Percentiles rank a stretch among this genome's conserved stretches.
Evolutionary conservation across 2,888 invertebrate genomes (phyloP).

Genomic region (Parelbella ahira): DNA sequence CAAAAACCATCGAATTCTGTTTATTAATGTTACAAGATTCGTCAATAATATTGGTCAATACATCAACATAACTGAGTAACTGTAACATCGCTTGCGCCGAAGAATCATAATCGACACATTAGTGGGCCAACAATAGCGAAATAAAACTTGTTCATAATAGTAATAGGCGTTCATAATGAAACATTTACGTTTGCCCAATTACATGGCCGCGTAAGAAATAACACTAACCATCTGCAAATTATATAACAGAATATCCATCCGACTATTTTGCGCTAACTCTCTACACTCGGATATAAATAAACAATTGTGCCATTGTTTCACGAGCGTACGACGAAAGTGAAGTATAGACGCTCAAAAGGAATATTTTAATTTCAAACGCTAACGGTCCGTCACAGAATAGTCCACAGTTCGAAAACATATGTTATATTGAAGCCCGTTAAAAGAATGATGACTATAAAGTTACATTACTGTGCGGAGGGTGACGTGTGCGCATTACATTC

Average conservation of each 20-base stretch:
- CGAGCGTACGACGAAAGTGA: too few relatives aligned
- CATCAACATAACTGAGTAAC: too few relatives aligned
- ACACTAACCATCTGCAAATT: constrained; percentile 17
- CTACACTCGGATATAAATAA: too few relatives aligned
- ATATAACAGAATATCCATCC: constrained; percentile 10
- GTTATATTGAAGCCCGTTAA: constrained; percentile 11
- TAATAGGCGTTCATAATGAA: constrained; percentile 42
- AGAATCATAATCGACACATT: constrained; percentile 11
- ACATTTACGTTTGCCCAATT: constrained; percentile 53
- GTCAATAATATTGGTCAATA: too few relatives aligned
- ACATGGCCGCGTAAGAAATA: constrained; percentile 24
- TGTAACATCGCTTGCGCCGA: not conserved
- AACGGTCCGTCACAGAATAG: too few relatives aligned
- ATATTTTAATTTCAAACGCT: too few relatives aligned
- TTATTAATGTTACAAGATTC: too few relatives aligned
- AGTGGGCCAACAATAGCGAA: constrained; percentile 29
- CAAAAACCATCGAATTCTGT: too few relatives aligned
- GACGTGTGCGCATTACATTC: constrained; percentile 49
- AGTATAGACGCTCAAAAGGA: too few relatives aligned
- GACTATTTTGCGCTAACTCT: too few relatives aligned
- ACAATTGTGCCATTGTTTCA: too few relatives aligned
- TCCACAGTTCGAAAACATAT: not conserved
- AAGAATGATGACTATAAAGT: constrained; percentile 2
- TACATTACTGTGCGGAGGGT: constrained; percentile 40
- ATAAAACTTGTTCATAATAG: constrained; percentile 34